Evolutionary conservation across 1,140 invertebrate genomes (phyloP), one percentile per base, ranked within the genome.

Genomic region (Medauroidea extradentata): DNA sequence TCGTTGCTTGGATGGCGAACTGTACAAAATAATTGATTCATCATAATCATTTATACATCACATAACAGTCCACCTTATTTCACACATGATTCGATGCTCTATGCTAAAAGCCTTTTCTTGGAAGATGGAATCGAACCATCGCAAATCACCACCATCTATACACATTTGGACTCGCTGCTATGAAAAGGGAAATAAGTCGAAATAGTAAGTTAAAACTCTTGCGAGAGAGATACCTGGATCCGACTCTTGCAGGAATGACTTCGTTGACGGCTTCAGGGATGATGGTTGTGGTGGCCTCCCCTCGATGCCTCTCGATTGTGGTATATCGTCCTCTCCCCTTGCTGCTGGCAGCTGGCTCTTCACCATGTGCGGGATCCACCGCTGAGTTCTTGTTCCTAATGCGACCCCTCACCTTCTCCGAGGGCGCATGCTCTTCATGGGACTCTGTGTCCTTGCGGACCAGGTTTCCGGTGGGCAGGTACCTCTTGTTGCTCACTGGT

Each of bases 241-340:
- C 59, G 19, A 18, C 52, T 16, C 24, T 16, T 9, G 81, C 75
- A n/a, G 86, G 81, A 25, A 88, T 76, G 5, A 88, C 80, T 73
- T 88, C 86, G 67, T 89, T 88, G 2, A 76, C 78, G 21, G 82
- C 82, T 64, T 86, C 83, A 13, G 77, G 69, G 8, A 72, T 53
- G 8, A 43, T 25, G 25, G 53, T 69, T 0, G 69, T 69, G 48
- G 70, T 69, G 4, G 55, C 64, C 21, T 61, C 41, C 2, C 78
- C 73, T 16, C 78, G 78, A 38, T 79, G 81, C 63, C 85, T 79
- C 63, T 88, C 84, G 39, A 85, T 82, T n/a, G 80, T 79, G 62
- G 78, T 85, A 68, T 88, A 88, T 5, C 53, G 34, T 9, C 42
- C 23, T 19, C 59, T 60, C n/a, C 42, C 43, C 14, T 38, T 59